A percentile compares a stretch with the other conserved stretches of the same genome.
phyloP scores from a whole-genome alignment of 1,140 invertebrate species.

The Eubasilissa regina region DNA sequence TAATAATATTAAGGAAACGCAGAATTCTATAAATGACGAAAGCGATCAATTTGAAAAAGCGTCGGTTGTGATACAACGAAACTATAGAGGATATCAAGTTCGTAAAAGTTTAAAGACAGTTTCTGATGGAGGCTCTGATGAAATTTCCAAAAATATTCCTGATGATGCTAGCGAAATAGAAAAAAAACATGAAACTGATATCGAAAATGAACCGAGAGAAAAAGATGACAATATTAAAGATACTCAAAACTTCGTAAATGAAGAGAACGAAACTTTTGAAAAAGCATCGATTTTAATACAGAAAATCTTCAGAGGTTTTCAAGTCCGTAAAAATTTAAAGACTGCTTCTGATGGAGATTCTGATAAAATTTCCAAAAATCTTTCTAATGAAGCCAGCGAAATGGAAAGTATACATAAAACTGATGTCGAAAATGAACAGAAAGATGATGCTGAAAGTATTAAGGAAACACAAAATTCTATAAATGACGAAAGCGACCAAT shows the following conservation, averaged over 20 bases:
- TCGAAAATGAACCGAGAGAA: background rate
- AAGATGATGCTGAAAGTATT: background rate
- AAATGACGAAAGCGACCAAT: background rate
- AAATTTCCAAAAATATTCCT: too few relatives aligned
- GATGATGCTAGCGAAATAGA: too few relatives aligned
- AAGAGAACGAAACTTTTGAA: slow-evolving; percentile 37
- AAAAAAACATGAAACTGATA: background rate
- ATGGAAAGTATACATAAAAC: background rate
- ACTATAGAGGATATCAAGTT: too few relatives aligned
- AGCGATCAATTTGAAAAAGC: too few relatives aligned
- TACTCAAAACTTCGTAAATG: background rate
- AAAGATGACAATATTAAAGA: background rate
- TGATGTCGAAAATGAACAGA: background rate
- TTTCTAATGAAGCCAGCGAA: too few relatives aligned
- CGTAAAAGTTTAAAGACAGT: too few relatives aligned
- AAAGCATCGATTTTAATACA: slow-evolving; percentile 54
- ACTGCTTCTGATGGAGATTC: too few relatives aligned
- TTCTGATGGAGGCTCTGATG: too few relatives aligned
- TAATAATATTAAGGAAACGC: too few relatives aligned
- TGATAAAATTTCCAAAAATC: too few relatives aligned
- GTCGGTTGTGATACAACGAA: too few relatives aligned
- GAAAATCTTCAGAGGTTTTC: slow-evolving; percentile 55
- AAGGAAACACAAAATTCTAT: background rate
- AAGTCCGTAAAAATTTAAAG: slow-evolving; percentile 22
- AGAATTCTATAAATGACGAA: too few relatives aligned